These are phyloP conservation scores for Oryzias sinensis DNA, from an alignment of 2,797 vertebrate species.

Conservation along the genomic window DNA sequence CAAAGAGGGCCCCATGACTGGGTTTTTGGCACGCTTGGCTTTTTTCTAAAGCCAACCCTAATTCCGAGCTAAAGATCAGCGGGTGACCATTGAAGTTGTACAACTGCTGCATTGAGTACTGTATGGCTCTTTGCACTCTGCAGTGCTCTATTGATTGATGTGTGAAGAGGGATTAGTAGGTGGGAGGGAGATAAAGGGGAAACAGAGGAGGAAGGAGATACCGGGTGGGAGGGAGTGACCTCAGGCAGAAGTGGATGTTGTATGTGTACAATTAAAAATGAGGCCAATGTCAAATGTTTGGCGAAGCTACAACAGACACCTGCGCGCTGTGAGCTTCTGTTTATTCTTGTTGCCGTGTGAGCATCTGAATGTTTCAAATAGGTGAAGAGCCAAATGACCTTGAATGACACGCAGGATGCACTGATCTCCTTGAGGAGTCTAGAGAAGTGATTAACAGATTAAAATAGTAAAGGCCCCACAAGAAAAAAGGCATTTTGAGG, in stretches of 20 bases:
- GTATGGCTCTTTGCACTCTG: slow-evolving; percentile 66
- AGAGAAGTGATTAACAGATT: not conserved
- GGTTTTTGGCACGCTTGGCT: slow-evolving; percentile 49
- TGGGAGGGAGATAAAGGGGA: slow-evolving; percentile 33
- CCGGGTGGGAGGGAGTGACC: slow-evolving; percentile 27
- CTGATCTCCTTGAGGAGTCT: not conserved
- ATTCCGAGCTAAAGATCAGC: slow-evolving; percentile 73
- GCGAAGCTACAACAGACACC: slow-evolving; percentile 31
- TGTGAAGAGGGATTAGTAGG: slow-evolving; percentile 72
- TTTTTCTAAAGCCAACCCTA: slow-evolving; percentile 44
- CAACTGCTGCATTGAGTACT: slow-evolving; percentile 68
- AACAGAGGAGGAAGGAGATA: slow-evolving; percentile 18
- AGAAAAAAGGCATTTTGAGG: too few relatives aligned
- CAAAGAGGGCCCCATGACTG: slow-evolving; percentile 48
- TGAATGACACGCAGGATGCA: slow-evolving; percentile 21
- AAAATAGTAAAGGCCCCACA: slow-evolving; percentile 10
- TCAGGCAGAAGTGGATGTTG: slow-evolving; percentile 50
- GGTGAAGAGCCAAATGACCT: slow-evolving; percentile 12
- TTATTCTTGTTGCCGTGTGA: not conserved
- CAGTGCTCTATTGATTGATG: slow-evolving; percentile 75
- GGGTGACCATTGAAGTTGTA: slow-evolving; percentile 68
- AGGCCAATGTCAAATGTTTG: slow-evolving; percentile 58
- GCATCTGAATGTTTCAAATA: too few relatives aligned
- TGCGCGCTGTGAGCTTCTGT: slow-evolving; percentile 26
- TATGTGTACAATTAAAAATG: slow-evolving; percentile 45